These are phyloP conservation scores for Aphodius granarius DNA, from an alignment of 2,888 invertebrate genomes.

Conservation along the genomic window DNA sequence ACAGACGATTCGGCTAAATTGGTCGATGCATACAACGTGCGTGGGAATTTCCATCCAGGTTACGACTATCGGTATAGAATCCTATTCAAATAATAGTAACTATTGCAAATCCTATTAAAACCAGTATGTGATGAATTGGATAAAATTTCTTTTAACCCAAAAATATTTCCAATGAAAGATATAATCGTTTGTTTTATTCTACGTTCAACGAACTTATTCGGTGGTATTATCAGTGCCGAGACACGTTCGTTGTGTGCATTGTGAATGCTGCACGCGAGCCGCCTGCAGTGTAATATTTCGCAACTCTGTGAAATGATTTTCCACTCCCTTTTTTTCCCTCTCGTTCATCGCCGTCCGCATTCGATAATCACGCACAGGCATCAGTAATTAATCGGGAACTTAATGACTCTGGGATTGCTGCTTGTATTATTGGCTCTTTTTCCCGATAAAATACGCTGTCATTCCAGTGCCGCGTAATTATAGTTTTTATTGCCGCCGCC, in stretches of 20 bases:
- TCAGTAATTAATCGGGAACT: conserved; percentile 17
- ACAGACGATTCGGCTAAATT: not conserved
- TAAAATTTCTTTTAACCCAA: too few relatives aligned
- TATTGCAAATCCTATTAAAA: too few relatives aligned
- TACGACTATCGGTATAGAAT: too few relatives aligned
- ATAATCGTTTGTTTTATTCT: not conserved
- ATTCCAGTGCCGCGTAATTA: conserved; percentile 5
- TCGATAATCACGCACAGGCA: conserved; percentile 15
- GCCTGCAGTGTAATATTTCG: not conserved
- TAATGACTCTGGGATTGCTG: conserved; percentile 14
- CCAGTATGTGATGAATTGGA: too few relatives aligned
- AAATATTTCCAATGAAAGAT: too few relatives aligned
- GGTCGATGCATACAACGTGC: not conserved
- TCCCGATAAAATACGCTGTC: conserved; percentile 16
- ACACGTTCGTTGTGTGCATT: not conserved
- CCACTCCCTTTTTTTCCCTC: not conserved
- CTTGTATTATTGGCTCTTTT: conserved; percentile 15
- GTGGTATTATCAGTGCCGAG: not conserved
- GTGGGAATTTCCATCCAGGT: not conserved
- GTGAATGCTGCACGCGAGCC: not conserved
- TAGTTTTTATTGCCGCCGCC: conserved; percentile 13
- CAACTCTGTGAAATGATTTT: not conserved
- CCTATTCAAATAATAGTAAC: too few relatives aligned
- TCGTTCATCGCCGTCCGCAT: not conserved
- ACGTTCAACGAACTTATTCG: not conserved